Percentiles rank a stretch among this genome's conserved stretches.
These are phyloP conservation scores for Blennius ocellaris DNA, from an alignment of 2,113 vertebrate species.

Conservation along the genomic window DNA sequence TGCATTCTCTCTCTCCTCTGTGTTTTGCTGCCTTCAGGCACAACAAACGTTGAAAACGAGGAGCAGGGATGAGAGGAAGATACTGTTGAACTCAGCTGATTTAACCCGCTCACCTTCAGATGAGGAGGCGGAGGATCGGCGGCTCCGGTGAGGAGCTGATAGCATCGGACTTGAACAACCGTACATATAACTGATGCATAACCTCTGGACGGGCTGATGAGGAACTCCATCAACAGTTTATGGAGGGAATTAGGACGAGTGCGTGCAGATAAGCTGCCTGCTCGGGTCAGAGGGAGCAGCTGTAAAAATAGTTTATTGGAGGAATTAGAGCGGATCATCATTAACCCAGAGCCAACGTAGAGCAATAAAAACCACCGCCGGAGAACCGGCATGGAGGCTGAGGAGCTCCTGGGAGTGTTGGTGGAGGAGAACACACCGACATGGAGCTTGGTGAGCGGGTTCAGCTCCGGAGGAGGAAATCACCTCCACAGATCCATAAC, in stretches of 20 bases:
- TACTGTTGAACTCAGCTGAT: background rate
- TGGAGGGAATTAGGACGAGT: constrained; percentile 29
- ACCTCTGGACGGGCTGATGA: constrained; percentile 26
- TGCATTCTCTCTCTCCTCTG: no score
- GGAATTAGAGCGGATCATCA: constrained; percentile 58
- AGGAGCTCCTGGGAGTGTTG: constrained; percentile 17
- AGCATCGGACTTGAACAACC: constrained; percentile 7
- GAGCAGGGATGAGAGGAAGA: background rate
- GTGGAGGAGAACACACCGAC: background rate
- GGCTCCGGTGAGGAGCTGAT: background rate
- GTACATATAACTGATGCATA: constrained; percentile 23
- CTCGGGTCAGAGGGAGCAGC: constrained; percentile 37
- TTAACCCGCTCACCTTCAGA: background rate
- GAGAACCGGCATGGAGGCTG: constrained; percentile 20
- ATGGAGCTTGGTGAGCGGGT: no score
- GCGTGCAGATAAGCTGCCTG: constrained; percentile 7
- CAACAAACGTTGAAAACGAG: no score
- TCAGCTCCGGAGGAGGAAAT: no score
- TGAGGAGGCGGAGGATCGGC: no score
- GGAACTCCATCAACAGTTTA: constrained; percentile 49
- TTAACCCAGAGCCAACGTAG: constrained; percentile 38
- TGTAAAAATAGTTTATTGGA: constrained; percentile 65
- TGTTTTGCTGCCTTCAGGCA: no score
- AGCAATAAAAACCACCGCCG: constrained; percentile 30
- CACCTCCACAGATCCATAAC: no score